Conservation (phyloP, 2,113 vertebrate species). For the Ailurus styani region DNA sequence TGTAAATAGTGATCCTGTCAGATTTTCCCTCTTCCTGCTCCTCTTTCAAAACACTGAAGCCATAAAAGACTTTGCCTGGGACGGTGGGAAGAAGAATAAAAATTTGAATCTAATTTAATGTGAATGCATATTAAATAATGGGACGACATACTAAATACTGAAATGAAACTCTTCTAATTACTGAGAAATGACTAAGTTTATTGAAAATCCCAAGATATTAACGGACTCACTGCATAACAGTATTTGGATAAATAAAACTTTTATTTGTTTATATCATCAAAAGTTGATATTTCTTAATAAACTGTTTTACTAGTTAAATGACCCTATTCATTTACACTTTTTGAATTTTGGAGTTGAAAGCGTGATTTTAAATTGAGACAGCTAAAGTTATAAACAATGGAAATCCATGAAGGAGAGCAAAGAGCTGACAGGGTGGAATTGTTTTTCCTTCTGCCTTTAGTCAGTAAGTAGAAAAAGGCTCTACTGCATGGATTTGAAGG, state of each 20-base stretch:
- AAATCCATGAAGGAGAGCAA: conserved; percentile 9
- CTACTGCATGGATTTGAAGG: not conserved
- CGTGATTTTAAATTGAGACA: conserved; percentile 27
- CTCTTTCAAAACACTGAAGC: not conserved
- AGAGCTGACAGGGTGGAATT: not conserved
- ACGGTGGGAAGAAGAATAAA: not conserved
- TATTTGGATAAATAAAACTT: not conserved
- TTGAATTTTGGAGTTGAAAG: not conserved
- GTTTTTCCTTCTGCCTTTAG: not conserved
- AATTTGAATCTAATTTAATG: not conserved
- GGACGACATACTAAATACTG: not conserved
- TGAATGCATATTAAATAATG: not conserved
- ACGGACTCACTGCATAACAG: not conserved
- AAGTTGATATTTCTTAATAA: not conserved
- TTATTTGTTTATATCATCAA: not conserved
- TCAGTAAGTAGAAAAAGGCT: conserved; percentile 16
- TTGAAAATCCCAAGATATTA: not conserved
- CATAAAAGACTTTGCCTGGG: not conserved
- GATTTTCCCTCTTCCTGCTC: not conserved
- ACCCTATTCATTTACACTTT: not conserved
- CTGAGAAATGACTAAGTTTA: not conserved
- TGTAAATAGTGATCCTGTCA: not conserved
- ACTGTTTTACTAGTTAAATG: not conserved
- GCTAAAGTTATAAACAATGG: not conserved
- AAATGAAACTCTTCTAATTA: not conserved